A percentile compares a stretch with the other conserved stretches of the same genome.
phyloP scores from a whole-genome alignment of 1,140 invertebrate genomes.

The Diorhabda elongata region DNA sequence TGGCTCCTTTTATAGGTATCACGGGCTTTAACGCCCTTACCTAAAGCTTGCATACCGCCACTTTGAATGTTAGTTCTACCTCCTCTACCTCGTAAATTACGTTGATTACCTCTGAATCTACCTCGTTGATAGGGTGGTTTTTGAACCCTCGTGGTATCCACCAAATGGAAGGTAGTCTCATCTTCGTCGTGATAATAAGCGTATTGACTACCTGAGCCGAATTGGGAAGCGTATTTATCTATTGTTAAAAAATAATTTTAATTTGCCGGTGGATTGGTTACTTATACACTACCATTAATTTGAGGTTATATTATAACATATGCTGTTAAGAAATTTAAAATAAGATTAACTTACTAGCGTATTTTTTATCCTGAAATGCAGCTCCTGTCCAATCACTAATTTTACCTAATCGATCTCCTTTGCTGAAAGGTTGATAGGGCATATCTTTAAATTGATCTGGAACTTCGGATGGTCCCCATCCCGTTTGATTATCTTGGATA shows the following conservation, averaged over 20 bases:
- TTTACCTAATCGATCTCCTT: conserved; percentile 94
- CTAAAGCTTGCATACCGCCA: conserved; percentile 64
- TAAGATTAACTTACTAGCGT: conserved; percentile 72
- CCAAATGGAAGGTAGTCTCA: conserved; percentile 96
- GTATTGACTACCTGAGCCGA: conserved; percentile 92
- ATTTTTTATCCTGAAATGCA: conserved; percentile 93
- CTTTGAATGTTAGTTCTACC: conserved; percentile 60
- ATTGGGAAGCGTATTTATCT: conserved; percentile 95
- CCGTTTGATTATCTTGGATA: conserved; percentile 84
- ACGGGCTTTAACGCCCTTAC: conserved; percentile 54
- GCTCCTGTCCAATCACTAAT: conserved; percentile 97
- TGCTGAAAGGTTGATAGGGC: conserved; percentile 97
- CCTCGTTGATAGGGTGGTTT: conserved; percentile 88
- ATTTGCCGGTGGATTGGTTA: background rate
- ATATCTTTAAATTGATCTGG: conserved; percentile 96
- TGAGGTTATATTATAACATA: conserved; percentile 9
- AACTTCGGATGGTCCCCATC: conserved; percentile 94
- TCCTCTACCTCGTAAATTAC: conserved; percentile 73
- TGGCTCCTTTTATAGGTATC: conserved; percentile 63
- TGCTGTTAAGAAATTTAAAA: background rate
- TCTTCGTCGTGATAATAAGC: conserved; percentile 98
- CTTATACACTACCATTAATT: background rate
- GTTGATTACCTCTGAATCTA: conserved; percentile 75
- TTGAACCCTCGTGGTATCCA: conserved; percentile 88
- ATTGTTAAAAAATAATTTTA: conserved; percentile 27